phyloP scores from a whole-genome alignment of 1,140 invertebrate genomes.

The Wiebesia pumilae region DNA sequence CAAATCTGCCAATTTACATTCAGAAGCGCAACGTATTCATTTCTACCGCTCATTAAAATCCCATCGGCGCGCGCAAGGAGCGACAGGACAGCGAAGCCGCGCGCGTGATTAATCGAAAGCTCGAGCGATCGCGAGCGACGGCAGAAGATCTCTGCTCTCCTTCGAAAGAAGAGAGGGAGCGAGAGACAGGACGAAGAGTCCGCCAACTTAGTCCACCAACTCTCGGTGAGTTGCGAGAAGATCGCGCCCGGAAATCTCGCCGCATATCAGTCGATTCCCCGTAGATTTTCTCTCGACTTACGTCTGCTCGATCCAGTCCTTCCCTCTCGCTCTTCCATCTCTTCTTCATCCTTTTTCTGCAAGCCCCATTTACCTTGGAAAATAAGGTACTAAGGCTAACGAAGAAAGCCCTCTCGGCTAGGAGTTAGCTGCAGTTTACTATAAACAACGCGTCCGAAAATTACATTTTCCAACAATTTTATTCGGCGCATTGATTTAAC shows the following conservation, averaged over 20 bases:
- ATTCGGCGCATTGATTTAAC: too few relatives aligned
- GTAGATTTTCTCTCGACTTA: slow-evolving; percentile 18
- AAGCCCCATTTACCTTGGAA: not conserved
- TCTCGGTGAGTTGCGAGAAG: not conserved
- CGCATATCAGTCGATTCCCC: slow-evolving; percentile 29
- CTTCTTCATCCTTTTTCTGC: not conserved
- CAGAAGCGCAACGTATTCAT: slow-evolving; percentile 56
- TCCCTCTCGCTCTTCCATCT: not conserved
- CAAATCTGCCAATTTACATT: slow-evolving; percentile 60
- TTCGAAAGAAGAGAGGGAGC: not conserved
- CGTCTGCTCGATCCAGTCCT: not conserved
- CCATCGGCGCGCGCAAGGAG: slow-evolving; percentile 36
- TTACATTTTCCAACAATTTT: too few relatives aligned
- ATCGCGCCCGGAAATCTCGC: slow-evolving; percentile 30
- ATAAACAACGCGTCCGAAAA: not conserved
- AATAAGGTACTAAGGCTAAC: not conserved
- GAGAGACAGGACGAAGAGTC: not conserved
- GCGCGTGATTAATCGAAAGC: slow-evolving; percentile 51
- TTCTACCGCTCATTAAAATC: slow-evolving; percentile 51
- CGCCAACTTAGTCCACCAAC: not conserved
- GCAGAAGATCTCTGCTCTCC: not conserved
- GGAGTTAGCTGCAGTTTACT: not conserved
- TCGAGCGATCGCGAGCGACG: slow-evolving; percentile 35
- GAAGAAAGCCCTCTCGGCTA: not conserved
- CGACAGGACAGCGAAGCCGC: slow-evolving; percentile 45